phyloP scores from a whole-genome alignment of 30 jellyfish, hydroid and myxozoan genomes.

The Nemopilema nomurai region DNA sequence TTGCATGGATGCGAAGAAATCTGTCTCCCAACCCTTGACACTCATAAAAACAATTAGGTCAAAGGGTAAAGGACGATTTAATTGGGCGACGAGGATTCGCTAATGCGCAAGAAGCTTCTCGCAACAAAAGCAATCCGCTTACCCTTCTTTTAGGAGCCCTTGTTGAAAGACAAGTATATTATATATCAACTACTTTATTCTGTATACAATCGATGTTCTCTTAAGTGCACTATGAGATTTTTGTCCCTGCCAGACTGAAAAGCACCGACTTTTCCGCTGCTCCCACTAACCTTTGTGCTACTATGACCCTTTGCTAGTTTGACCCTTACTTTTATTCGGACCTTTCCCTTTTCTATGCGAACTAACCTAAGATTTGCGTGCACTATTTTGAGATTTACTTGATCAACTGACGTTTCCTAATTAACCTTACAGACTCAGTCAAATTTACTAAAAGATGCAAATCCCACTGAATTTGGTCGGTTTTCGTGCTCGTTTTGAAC shows the following conservation, averaged over 20 bases:
- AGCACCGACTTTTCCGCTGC: background rate
- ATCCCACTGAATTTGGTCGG: background rate
- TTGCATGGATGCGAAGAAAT: conserved; percentile 9
- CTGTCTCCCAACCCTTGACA: conserved; percentile 18
- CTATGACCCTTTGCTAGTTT: background rate
- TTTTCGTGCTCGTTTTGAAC: background rate
- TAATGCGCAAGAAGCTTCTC: background rate
- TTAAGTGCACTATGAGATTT: no score
- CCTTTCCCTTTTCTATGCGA: no score
- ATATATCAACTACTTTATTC: no score
- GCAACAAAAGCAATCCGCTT: background rate
- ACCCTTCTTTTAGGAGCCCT: background rate
- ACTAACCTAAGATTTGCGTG: no score
- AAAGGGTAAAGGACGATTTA: background rate
- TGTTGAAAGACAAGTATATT: background rate
- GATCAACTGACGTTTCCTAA: background rate
- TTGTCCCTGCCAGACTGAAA: background rate
- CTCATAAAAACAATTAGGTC: background rate
- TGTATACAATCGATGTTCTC: no score
- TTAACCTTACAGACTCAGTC: background rate
- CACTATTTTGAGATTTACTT: no score
- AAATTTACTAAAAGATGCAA: background rate
- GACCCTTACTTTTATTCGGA: background rate
- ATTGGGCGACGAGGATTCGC: background rate
- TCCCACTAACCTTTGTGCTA: background rate